Evolutionary conservation across 2,113 vertebrate genomes (phyloP).

Genomic region (Daubentonia madagascariensis): DNA sequence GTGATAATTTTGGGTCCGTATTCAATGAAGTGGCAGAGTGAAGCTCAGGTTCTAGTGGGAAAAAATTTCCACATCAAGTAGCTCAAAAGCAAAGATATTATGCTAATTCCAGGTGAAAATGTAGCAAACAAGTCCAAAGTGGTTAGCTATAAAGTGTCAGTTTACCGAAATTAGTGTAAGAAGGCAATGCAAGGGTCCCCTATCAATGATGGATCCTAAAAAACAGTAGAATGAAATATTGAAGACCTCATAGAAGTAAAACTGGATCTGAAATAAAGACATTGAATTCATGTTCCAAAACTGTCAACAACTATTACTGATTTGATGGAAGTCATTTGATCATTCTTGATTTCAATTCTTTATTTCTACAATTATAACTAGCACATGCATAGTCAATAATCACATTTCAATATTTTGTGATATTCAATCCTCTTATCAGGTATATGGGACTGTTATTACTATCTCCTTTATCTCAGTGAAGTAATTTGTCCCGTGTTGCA

Average conservation of each 20-base stretch:
- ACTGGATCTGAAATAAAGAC: not conserved
- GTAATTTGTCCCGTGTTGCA: not conserved
- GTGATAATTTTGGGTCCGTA: not conserved
- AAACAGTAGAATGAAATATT: not conserved
- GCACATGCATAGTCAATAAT: not conserved
- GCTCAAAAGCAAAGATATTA: not conserved
- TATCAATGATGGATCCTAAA: not conserved
- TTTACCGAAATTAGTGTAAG: not conserved
- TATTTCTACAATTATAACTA: not conserved
- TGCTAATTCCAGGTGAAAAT: not conserved
- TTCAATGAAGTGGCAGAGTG: not conserved
- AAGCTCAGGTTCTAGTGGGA: not conserved
- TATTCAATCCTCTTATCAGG: not conserved
- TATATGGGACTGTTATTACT: not conserved
- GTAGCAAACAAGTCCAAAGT: not conserved
- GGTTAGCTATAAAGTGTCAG: not conserved
- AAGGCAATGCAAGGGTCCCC: not conserved
- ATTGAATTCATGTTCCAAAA: not conserved
- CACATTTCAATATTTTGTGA: not conserved
- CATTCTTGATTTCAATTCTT: not conserved
- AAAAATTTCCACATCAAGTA: not conserved
- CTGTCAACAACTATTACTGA: not conserved
- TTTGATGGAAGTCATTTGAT: not conserved
- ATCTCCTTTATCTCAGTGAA: not conserved
- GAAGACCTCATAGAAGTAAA: not conserved